Evolutionary conservation across 2,797 vertebrate genomes (phyloP), one percentile per base, ranked within the genome.

Genomic region (Heliangelus exortis): DNA sequence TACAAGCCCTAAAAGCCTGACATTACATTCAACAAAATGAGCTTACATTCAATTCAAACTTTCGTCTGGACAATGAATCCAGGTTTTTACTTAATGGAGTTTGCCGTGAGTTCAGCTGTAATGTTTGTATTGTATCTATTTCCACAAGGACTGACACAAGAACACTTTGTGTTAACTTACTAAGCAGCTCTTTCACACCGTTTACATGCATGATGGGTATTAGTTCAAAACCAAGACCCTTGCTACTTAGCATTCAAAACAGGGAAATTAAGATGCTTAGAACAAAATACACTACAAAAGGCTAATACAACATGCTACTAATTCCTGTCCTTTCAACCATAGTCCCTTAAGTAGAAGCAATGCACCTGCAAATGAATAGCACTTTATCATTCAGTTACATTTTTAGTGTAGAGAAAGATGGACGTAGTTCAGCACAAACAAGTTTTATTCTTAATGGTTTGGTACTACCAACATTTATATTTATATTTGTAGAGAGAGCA

Each of bases 51-150:
- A 98, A 97, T 99, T 99, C 99, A 98, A 98, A 98, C 98, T 97
- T 97, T 96, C 91, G 95, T 94, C 88, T 90, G 97, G 97, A 99
- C 99, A 99, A 99, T 98, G 98, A 98, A 95, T 95, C 97, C 98
- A 98, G 98, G 98, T 98, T 99, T 99, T 99, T 98, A 98, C 98
- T 99, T 98, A 98, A 98, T 98, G 98, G 98, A 99, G 99, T 99
- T 99, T 98, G 98, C 98, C 97, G 97, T 98, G 99, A 98, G 99
- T 99, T 99, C 99, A 99, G 99, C 99, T 99, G 99, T 99, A 98
- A 99, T 99, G 99, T 99, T 99, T 99, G 99, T 99, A 99, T 99
- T 99, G 99, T 99, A 99, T 99, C 99, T 99, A 99, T 99, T 99
- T 99, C 99, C 99, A 99, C 98, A 98, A 99, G 99, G 98, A 98